These are phyloP conservation scores for Leptatherina wallacei DNA, from an alignment of 2,797 vertebrate species.

Conservation along the genomic window DNA sequence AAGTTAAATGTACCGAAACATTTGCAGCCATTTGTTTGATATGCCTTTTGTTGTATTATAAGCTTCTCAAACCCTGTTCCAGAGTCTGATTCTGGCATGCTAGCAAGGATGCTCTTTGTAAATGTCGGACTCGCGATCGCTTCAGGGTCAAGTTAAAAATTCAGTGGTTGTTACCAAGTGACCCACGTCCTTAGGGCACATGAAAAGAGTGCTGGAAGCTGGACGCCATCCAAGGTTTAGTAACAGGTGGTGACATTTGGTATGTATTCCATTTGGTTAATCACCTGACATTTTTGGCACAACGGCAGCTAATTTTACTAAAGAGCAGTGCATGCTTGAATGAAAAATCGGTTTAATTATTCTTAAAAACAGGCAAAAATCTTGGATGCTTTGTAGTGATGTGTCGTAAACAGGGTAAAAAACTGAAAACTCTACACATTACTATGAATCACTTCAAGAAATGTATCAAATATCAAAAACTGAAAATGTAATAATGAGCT, in stretches of 20 bases:
- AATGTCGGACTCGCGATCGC: conserved; percentile 43
- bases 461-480: conserved; percentile 3
- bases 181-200: conserved; percentile 35
- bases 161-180: conserved; percentile 47
- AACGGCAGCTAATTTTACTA: background rate
- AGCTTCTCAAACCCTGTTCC: background rate
- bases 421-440: background rate
- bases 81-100: conserved; percentile 7
- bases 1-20: too few relatives aligned
- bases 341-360: background rate
- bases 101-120: conserved; percentile 25
- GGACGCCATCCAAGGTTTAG: conserved; percentile 28
- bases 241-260: conserved; percentile 25
- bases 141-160: conserved; percentile 56
- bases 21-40: too few relatives aligned
- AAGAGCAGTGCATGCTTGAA: background rate
- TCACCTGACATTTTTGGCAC: background rate
- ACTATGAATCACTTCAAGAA: background rate
- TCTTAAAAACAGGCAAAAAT: background rate
- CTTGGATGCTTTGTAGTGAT: background rate
- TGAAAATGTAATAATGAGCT: background rate
- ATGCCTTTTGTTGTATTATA: too few relatives aligned
- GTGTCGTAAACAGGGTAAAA: background rate
- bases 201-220: conserved; percentile 28
- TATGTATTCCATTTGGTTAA: conserved; percentile 23